Evolutionary conservation across 2,888 invertebrate species (phyloP), one percentile per base, ranked within the genome.

Genomic region (Piscicola geometra): DNA sequence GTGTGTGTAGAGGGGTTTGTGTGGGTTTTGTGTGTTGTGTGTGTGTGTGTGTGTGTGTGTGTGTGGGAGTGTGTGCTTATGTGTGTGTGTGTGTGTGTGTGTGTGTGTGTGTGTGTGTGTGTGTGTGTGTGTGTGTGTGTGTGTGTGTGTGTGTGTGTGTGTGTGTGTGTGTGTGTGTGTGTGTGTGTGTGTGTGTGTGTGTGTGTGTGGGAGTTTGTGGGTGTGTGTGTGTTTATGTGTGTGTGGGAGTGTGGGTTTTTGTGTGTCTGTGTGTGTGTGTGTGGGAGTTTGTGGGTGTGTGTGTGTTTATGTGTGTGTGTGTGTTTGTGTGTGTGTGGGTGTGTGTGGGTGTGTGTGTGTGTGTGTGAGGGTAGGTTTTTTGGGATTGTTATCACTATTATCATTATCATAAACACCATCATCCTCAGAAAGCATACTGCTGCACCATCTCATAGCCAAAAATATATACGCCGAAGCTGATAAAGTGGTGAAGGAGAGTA

Each of bases 131-230:
- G 41, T 67, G 67, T 67, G 67, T 67, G 67, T 30, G 3, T 67
- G 35, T 67, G 32, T 3, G 35, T 3, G 67, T 67, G 32, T 3
- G 67, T 41, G 41, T 41, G 41, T 41, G 67, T 67, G 33, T 32
- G 64, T 9, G 64, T 64, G n/a, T n/a, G 30, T 28, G 30, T n/a
- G n/a, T 64, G 30, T 64, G n/a, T 64, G 64, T 30, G 64, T 64
- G 64, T n/a, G 30, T 5, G 64, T 64, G 64, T 64, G 5, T 3
- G n/a, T 64, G 64, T 64, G 41, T 5, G 41, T 41, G 5, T 41
- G 41, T 5, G 41, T 41, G 41, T 5, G 41, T 5, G 5, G 5
- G 5, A 28, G 67, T 9, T 5, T 9, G 67, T 9, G 67, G 12
- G 5, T n/a, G n/a, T 67, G 3, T 9, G 67, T 67, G 67, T 9